Conservation (phyloP, 2,113 vertebrate genomes). For the Onychostruthus taczanowskii region DNA sequence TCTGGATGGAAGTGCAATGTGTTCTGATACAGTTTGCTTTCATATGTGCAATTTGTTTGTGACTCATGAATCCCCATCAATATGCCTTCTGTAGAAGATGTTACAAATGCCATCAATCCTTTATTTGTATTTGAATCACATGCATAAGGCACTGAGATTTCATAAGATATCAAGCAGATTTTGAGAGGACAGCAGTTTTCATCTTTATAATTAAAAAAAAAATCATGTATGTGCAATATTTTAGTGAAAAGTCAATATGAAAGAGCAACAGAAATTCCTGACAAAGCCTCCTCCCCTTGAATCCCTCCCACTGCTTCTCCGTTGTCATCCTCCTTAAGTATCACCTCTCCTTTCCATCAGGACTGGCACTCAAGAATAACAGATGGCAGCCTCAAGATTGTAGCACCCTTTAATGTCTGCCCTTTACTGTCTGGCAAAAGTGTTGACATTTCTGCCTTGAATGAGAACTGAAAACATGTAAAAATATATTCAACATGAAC, state of each 20-base stretch:
- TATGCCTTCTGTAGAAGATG: slow-evolving; percentile 65
- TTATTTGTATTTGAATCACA: slow-evolving; percentile 64
- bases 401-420: slow-evolving; percentile 78
- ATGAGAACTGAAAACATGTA: slow-evolving; percentile 77
- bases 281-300: slow-evolving; percentile 25
- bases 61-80: slow-evolving; percentile 62
- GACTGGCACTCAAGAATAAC: slow-evolving; percentile 74
- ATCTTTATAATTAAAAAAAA: not conserved
- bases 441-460: slow-evolving; percentile 79
- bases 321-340: slow-evolving; percentile 73
- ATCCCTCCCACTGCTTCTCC: slow-evolving; percentile 50
- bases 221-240: not conserved
- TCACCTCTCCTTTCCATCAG: slow-evolving; percentile 66
- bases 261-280: slow-evolving; percentile 54
- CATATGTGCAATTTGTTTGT: slow-evolving; percentile 64
- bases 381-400: slow-evolving; percentile 79
- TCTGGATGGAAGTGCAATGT: slow-evolving; percentile 58
- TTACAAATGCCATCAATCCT: slow-evolving; percentile 60
- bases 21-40: slow-evolving; percentile 60
- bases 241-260: slow-evolving; percentile 38
- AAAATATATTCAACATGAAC: slow-evolving; percentile 71
- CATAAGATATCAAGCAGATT: slow-evolving; percentile 47
- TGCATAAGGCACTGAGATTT: slow-evolving; percentile 42
- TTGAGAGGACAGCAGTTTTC: slow-evolving; percentile 49
- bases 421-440: slow-evolving; percentile 77